Base-by-base conservation (phyloP, 2,888 invertebrate species). In the Blomia tropicalis region DNA sequence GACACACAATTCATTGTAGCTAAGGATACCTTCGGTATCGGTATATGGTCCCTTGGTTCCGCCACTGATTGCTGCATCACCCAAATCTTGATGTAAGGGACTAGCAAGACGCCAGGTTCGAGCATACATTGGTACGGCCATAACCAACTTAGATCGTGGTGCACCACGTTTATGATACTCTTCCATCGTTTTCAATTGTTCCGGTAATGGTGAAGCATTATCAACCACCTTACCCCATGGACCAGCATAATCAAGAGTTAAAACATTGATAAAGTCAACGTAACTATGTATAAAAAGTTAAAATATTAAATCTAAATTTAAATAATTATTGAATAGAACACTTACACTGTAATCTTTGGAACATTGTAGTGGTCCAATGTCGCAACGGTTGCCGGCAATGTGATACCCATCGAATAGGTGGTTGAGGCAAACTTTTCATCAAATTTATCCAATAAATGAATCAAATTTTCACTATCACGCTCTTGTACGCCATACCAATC, bases 1-100 rank as follows among this genome's bases (percentile, higher is more conserved):
- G n/a, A 56, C 56, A 27, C 56, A 56, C 36, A 56, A 19, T 25
- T 56, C 56, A 27, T 56, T 56, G 27, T 56, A 56, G 56, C 56
- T 56, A 3, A 56, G 27, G 3, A 56, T 14, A 56, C 56, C 56
- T 19, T 2, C 2, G 3, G 36, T 36, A 2, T 56, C 29, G 2
- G 56, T 56, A 11, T 27, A 56, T 3, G 25, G 56, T n/a, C 56
- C 56, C 23, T 27, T 3, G 25, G 56, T 17, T 27, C 56, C 56
- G 14, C 29, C 29, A 14, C 56, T 23, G 14, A 23, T 36, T 11
- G 56, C 56, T 19, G 17, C 14, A 36, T 56, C 56, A 23, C 56
- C 56, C 11, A 56, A 2, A 4, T 29, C 56, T 30, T 56, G 59
- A 11, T 58, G n/a, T 11, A 14, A 4, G 7, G 36, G 11, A 44